A percentile compares a stretch with the other conserved stretches of the same genome.
These are phyloP conservation scores for Anhinga anhinga DNA, from an alignment of 2,113 vertebrate species.

Conservation along the genomic window DNA sequence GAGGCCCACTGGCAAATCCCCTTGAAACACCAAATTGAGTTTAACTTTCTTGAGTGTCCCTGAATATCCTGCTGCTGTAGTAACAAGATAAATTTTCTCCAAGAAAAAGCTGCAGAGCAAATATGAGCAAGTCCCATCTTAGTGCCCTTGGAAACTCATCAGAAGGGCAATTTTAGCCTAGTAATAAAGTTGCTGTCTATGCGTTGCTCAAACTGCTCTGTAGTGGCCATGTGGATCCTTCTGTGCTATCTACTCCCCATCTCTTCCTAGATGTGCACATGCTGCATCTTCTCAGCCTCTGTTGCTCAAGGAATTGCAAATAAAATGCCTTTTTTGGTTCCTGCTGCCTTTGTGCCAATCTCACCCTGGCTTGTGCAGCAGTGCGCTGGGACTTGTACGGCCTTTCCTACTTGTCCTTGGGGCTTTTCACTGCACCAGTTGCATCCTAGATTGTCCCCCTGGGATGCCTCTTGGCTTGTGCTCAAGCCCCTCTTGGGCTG, in stretches of 20 bases:
- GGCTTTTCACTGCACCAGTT: neutral
- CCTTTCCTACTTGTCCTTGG: neutral
- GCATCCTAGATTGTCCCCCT: neutral
- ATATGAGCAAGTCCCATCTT: neutral
- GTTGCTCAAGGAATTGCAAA: neutral
- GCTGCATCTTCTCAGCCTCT: neutral
- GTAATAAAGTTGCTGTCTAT: neutral
- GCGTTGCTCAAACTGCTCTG: neutral
- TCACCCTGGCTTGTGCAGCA: neutral
- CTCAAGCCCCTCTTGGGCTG: neutral
- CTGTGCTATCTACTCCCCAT: neutral
- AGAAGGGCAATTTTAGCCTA: neutral
- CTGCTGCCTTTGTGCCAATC: neutral
- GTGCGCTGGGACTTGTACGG: rapidly evolving
- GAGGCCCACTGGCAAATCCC: neutral
- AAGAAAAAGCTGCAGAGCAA: neutral
- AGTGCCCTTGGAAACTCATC: neutral
- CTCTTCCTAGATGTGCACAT: neutral
- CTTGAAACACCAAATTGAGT: neutral
- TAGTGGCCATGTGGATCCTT: neutral
- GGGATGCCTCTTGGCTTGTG: neutral
- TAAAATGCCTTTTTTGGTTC: neutral
- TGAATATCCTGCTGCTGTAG: neutral
- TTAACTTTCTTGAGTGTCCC: neutral
- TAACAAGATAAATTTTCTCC: neutral